Base-by-base conservation (phyloP, 2,797 vertebrate genomes). In the Cynopterus sphinx region DNA sequence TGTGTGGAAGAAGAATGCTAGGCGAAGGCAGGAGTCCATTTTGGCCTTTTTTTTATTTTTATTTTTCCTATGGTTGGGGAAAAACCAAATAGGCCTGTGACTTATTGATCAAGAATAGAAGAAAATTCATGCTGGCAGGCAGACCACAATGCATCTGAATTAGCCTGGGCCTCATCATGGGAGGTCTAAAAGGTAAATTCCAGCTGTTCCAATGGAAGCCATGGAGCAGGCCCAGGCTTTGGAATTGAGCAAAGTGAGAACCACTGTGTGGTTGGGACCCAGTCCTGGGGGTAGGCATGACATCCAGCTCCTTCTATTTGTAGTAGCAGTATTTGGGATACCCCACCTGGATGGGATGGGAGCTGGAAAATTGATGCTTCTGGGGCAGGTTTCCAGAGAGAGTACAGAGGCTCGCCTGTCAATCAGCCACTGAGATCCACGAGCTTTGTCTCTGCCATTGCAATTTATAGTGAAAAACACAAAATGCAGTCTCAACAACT, bases 51-150 rank as follows among this genome's bases (percentile, higher is more conserved):
- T 79, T 87, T 92, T 41, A 26, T n/a, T 70, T 91, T 74, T 33
- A 41, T 49, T 71, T 81, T 59, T 91, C 10, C 87, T 19, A 13
- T 28, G 68, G 33, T 51, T 88, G 36, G 57, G 67, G 39, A 88
- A 95, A 83, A 33, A 39, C 43, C 74, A 96, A 79, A 70, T 26
- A 78, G 59, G 53, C 46, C 63, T 71, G 39, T 79, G 82, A 86
- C 51, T 96, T 94, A 91, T n/a, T 81, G 61, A 96, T 82, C 57
- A 68, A 83, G 28, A 43, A 63, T 41, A 41, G 33, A 95, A 89
- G 63, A 70, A 93, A 94, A 92, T 49, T 24, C 3, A 4, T 33
- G 63, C 84, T 94, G 94, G 88, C 73, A 87, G 46, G 39, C 51
- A 65, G 81, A 49, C 36, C n/a, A 9, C 1, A 1, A 21, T 85